Conservation (phyloP, 2,888 invertebrate genomes). For the Bellardia pandia region DNA sequence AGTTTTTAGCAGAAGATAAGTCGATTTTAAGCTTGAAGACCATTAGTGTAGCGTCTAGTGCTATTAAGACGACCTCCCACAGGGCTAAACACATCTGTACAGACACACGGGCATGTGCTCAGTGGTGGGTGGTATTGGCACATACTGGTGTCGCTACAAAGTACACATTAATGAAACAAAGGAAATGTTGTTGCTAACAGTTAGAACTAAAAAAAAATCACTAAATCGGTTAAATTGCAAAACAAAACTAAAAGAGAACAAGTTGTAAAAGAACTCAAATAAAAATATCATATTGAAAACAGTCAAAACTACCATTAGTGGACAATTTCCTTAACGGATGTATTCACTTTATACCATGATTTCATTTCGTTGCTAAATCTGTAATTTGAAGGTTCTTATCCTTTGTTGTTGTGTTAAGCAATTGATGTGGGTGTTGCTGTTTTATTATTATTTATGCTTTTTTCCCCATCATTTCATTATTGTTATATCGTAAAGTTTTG, state of each 20-base stretch:
- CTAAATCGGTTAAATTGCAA: slow-evolving; percentile 35
- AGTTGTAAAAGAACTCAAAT: slow-evolving; percentile 21
- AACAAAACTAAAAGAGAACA: not conserved
- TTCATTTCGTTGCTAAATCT: not conserved
- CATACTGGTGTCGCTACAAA: slow-evolving; percentile 25
- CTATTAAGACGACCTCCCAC: slow-evolving; percentile 76
- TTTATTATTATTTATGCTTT: no score
- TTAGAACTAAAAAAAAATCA: slow-evolving; percentile 7
- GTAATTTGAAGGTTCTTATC: slow-evolving; percentile 1
- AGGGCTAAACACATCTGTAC: slow-evolving; percentile 24
- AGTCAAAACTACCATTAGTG: slow-evolving; percentile 38
- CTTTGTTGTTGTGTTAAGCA: not conserved
- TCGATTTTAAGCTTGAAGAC: slow-evolving; percentile 69
- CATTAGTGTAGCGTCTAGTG: slow-evolving; percentile 72
- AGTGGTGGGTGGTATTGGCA: not conserved
- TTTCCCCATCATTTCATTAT: no score
- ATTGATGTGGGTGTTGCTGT: not conserved
- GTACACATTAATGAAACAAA: slow-evolving; percentile 47
- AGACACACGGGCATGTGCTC: not conserved
- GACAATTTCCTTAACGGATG: slow-evolving; percentile 55
- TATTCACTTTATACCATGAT: slow-evolving; percentile 18
- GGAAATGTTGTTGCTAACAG: slow-evolving; percentile 17
- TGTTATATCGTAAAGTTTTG: no score
- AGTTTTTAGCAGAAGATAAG: slow-evolving; percentile 58
- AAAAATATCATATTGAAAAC: slow-evolving; percentile 43